Percentiles rank a stretch among this genome's conserved stretches.
Evolutionary conservation across 2,797 vertebrate genomes (phyloP).

Genomic region (Rachycentron canadum): DNA sequence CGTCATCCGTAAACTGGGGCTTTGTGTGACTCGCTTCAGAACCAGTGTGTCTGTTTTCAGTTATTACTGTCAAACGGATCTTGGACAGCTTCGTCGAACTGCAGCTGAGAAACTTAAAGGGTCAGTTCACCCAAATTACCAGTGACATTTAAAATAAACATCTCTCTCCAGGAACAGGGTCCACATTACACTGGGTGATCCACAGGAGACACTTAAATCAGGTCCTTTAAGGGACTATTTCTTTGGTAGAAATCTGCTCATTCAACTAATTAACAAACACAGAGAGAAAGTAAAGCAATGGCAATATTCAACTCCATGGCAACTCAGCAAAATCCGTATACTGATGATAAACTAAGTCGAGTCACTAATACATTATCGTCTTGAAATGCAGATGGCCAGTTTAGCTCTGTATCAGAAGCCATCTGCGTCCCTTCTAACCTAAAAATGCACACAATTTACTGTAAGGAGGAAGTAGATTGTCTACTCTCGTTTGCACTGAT

Average conservation of each 20-base stretch:
- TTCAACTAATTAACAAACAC: not conserved
- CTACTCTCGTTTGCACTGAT: too few relatives aligned
- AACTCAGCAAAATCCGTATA: not conserved
- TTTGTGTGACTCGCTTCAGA: not conserved
- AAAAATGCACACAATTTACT: too few relatives aligned
- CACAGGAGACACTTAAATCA: not conserved
- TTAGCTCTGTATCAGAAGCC: too few relatives aligned
- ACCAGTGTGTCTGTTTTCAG: not conserved
- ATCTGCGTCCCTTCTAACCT: too few relatives aligned
- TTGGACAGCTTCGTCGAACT: not conserved
- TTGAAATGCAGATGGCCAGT: too few relatives aligned
- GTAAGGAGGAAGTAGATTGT: too few relatives aligned
- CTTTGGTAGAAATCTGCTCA: too few relatives aligned
- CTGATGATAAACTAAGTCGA: too few relatives aligned
- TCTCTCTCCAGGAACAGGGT: not conserved
- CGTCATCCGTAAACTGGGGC: slow-evolving; percentile 2
- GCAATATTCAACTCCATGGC: not conserved
- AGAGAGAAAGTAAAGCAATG: not conserved
- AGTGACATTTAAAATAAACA: slow-evolving; percentile 8
- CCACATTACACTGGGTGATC: not conserved
- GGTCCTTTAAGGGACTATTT: not conserved
- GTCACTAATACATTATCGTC: too few relatives aligned
- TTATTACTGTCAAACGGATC: not conserved
- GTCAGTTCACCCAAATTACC: slow-evolving; percentile 1
- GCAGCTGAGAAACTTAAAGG: not conserved